Base-by-base conservation (phyloP, 2,113 vertebrate genomes). In the Sarotherodon lohbergeri region DNA sequence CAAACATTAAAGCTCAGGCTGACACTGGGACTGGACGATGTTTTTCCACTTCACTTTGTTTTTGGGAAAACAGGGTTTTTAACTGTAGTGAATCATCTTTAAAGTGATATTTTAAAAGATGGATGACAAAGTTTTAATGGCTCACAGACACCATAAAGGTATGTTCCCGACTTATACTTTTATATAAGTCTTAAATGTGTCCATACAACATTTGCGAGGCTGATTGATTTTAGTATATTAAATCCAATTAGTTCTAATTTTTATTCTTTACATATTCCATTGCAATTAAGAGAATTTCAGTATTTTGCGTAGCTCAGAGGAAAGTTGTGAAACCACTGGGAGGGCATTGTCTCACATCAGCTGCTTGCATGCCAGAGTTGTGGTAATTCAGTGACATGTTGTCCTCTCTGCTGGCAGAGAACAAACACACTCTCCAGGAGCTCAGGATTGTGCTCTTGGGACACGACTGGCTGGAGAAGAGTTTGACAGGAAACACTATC, bases 361-460 rank as follows among this genome's bases (percentile, higher is more conserved):
- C 41, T 48, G 41, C 66, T 46, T 73, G 68, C 22, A 29, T 46
- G 22, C 8, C 41, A 73, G 41, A 46, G 7, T 41, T 24, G 13
- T 29, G 36, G 43, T 22, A 34, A 24, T 39, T 79, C 19, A 12
- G 39, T 79, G 12, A 80, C 14, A 16, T 61, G 24, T 56, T 61
- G 36, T 73, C 4, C 14, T 46, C 4, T 88, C 56, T 50, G 6
- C 66, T 32, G 4, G 5, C 56, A 91, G 90, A 81, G 24, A 46
- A 29, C 52, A 55, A 34, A 73, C 41, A 1, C 12, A 4, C 3
- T 81, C 76, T 54, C 71, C 90, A 43, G 39, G 86, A 94, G 73
- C n/a, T 89, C 41, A 91, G 91, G 85, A 50, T 92, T 27, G 73
- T 92, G 61, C 81, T 94, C 24, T 68, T 93, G 34, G 92, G 92